Evolutionary conservation across 2,113 vertebrate species (phyloP).

Genomic region (Vimba vimba): DNA sequence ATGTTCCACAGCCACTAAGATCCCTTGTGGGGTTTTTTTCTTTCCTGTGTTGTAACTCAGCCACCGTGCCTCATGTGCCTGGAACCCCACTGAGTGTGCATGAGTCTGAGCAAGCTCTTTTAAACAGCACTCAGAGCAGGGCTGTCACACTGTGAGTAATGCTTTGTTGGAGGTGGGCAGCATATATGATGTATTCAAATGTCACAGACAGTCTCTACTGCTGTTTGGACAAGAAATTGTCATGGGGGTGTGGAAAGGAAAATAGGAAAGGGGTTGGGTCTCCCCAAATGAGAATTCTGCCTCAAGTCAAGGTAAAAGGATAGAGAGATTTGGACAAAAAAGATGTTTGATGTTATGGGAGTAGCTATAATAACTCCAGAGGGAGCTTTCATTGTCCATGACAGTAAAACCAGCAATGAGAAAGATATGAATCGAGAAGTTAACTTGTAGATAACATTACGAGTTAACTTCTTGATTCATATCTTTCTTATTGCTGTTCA

Average conservation of each 20-base stretch:
- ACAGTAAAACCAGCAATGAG: too few relatives aligned
- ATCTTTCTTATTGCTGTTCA: background rate
- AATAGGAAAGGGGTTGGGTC: background rate
- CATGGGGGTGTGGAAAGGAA: constrained; percentile 20
- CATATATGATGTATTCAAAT: constrained; percentile 28
- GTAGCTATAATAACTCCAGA: background rate
- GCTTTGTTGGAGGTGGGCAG: constrained; percentile 58
- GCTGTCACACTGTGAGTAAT: constrained; percentile 56
- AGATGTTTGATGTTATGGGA: background rate
- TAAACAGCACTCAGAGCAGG: constrained; percentile 53
- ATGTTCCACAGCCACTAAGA: constrained; percentile 9
- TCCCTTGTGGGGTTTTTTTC: background rate
- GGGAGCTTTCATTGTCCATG: background rate
- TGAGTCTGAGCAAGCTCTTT: constrained; percentile 57
- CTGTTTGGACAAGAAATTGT: constrained; percentile 17
- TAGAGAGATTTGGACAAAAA: background rate
- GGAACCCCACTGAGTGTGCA: constrained; percentile 50
- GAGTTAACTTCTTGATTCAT: background rate
- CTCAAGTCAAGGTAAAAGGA: background rate
- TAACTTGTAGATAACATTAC: too few relatives aligned
- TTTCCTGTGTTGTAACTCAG: constrained; percentile 19
- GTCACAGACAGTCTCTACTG: constrained; percentile 8
- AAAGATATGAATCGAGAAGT: too few relatives aligned
- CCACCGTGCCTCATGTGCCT: constrained; percentile 4
- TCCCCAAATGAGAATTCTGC: background rate